Evolutionary conservation across 1,140 invertebrate genomes (phyloP), one percentile per base, ranked within the genome.

Genomic region (Ptiloglossa arizonensis): DNA sequence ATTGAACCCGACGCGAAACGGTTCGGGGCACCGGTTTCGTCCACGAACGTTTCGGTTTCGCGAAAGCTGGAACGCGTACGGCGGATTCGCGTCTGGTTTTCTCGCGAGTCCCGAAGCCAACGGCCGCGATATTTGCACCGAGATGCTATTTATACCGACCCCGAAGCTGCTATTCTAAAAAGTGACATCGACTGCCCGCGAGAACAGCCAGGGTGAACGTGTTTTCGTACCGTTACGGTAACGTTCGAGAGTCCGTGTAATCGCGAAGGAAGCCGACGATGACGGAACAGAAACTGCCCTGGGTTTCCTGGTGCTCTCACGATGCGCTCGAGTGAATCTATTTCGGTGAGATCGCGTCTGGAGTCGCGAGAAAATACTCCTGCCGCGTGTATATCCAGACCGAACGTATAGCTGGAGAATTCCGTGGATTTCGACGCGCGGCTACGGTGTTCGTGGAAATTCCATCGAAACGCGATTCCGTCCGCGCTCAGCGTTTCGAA

Each of bases 81-180:
- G 17, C 35, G n/a, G n/a, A n/a, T n/a, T 71, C n/a, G 64, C 44
- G 69, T 66, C 29, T 57, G 32, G 35, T 60, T 48, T 63, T 62
- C 63, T 24, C 44, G 56, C 67, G 72, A 54, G 54, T 66, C 22
- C 38, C 57, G 67, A 67, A 64, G 63, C 80, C 79, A 81, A 83
- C 79, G 81, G 70, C 81, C 81, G 72, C 79, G 73, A 78, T 78
- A 81, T 81, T 83, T 81, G 81, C 79, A 35, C 64, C 52, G 48
- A 44, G 59, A 56, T 32, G 48, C 73, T 80, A 80, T 80, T 80
- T 77, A 80, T 80, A 77, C n/a, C n/a, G 46, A 13, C 32, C 19
- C 50, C 62, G 68, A 72, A 46, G 64, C 38, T 29, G 62, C 50
- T 35, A 46, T 60, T 46, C 59, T 41, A 24, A 52, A 62, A 81